phyloP scores from a whole-genome alignment of 2,888 invertebrate genomes.

The Sclerodermus sp. region DNA sequence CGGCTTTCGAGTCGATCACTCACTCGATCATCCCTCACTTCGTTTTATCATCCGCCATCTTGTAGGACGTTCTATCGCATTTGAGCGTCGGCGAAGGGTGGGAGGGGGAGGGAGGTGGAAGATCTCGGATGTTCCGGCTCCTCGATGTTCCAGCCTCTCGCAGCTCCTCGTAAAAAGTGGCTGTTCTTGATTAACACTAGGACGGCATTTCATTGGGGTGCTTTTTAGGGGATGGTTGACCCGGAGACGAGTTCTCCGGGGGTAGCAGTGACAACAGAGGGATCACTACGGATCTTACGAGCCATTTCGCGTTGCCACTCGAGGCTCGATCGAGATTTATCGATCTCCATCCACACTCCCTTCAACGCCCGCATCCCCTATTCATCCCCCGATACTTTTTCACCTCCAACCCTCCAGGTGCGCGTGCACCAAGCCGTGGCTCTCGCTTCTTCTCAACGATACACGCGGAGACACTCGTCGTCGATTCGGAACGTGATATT shows the following conservation, averaged over 20 bases:
- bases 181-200: slow-evolving; percentile 37
- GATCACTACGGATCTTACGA: slow-evolving; percentile 4
- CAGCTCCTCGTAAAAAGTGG: slow-evolving; percentile 36
- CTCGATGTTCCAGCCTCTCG: too few relatives aligned
- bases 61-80: background rate
- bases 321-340: slow-evolving; percentile 17
- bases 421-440: too few relatives aligned
- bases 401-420: too few relatives aligned
- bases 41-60: slow-evolving; percentile 28
- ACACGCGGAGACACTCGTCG: too few relatives aligned
- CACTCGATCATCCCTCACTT: slow-evolving; percentile 40
- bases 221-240: slow-evolving; percentile 6
- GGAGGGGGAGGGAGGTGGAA: too few relatives aligned
- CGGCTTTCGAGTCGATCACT: slow-evolving; percentile 36
- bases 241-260: slow-evolving; percentile 12
- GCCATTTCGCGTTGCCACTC: slow-evolving; percentile 20
- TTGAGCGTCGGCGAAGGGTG: too few relatives aligned
- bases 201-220: slow-evolving; percentile 24
- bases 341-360: slow-evolving; percentile 8
- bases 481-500: too few relatives aligned
- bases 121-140: too few relatives aligned
- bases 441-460: too few relatives aligned
- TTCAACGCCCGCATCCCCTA: too few relatives aligned
- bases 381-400: too few relatives aligned
- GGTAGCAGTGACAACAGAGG: background rate